Conservation (phyloP, 2,797 vertebrate genomes). For the Anableps anableps region DNA sequence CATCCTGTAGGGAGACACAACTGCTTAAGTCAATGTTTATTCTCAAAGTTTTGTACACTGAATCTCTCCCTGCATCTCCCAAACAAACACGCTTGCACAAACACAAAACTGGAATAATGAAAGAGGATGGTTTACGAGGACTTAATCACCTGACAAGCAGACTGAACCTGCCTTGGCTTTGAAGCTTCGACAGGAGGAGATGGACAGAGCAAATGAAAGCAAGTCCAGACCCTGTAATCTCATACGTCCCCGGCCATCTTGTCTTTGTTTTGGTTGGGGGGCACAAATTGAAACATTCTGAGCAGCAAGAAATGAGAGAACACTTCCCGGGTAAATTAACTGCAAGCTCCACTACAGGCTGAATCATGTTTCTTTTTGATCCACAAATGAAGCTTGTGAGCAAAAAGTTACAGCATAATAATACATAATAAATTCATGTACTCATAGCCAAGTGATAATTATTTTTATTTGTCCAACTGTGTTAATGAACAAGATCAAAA, state of each 20-base stretch:
- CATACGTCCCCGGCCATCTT: slow-evolving; percentile 61
- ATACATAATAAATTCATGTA: not conserved
- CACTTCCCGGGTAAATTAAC: not conserved
- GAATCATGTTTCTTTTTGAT: not conserved
- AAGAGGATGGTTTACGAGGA: slow-evolving; percentile 11
- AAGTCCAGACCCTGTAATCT: slow-evolving; percentile 54
- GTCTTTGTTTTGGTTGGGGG: slow-evolving; percentile 64
- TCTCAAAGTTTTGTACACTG: slow-evolving; percentile 18
- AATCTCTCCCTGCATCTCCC: slow-evolving; percentile 7
- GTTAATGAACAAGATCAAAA: not conserved
- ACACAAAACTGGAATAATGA: slow-evolving; percentile 19
- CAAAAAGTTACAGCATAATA: not conserved
- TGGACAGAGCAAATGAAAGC: slow-evolving; percentile 40
- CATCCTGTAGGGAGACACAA: slow-evolving; percentile 68
- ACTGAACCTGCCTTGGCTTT: slow-evolving; percentile 4
- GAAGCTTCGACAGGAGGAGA: slow-evolving; percentile 15
- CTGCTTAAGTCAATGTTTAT: slow-evolving; percentile 54
- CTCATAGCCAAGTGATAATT: not conserved
- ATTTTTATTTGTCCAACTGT: not conserved
- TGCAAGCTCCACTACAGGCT: not conserved
- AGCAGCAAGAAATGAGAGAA: too few relatives aligned
- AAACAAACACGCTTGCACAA: slow-evolving; percentile 27
- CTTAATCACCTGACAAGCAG: not conserved
- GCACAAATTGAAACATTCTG: slow-evolving; percentile 35
- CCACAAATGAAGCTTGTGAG: not conserved